A percentile compares a stretch with the other conserved stretches of the same genome.
phyloP scores from a whole-genome alignment of 2,888 invertebrate genomes.

The Spisula solida region DNA sequence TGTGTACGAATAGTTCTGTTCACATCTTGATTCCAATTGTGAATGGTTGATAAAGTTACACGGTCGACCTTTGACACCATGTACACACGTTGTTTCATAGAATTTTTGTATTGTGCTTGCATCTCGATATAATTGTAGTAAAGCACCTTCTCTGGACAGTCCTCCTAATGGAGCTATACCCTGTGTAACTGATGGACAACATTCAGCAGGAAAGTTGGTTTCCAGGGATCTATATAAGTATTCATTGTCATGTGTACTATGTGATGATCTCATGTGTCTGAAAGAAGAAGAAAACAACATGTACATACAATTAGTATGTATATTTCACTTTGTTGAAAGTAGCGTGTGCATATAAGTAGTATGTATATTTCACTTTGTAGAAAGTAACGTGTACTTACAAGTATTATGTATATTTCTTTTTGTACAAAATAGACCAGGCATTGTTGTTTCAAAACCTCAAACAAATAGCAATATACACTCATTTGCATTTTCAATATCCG shows the following conservation, averaged over 20 bases:
- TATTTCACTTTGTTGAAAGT: too few species aligned
- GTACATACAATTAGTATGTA: background rate
- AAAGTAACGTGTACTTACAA: background rate
- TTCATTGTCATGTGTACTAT: background rate
- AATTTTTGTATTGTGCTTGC: conserved; percentile 89
- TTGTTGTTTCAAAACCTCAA: too few species aligned
- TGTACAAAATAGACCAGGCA: background rate
- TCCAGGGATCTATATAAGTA: background rate
- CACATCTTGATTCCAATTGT: conserved; percentile 92
- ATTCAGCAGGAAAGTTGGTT: conserved; percentile 88
- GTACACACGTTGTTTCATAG: conserved; percentile 93
- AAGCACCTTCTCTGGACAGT: conserved; percentile 90
- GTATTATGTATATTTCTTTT: too few species aligned
- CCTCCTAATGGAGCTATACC: conserved; percentile 94
- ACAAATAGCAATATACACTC: too few species aligned
- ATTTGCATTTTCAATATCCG: too few species aligned
- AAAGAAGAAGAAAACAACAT: background rate
- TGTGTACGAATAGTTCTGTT: conserved; percentile 94
- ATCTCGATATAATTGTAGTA: conserved; percentile 92
- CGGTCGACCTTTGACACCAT: conserved; percentile 91
- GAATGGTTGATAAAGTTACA: conserved; percentile 93
- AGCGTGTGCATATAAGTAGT: background rate
- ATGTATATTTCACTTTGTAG: too few species aligned
- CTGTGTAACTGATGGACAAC: conserved; percentile 94
- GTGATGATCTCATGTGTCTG: background rate